A percentile compares a stretch with the other conserved stretches of the same genome.
Conservation (phyloP, 2,113 vertebrate genomes). For the Euleptes europaea region DNA sequence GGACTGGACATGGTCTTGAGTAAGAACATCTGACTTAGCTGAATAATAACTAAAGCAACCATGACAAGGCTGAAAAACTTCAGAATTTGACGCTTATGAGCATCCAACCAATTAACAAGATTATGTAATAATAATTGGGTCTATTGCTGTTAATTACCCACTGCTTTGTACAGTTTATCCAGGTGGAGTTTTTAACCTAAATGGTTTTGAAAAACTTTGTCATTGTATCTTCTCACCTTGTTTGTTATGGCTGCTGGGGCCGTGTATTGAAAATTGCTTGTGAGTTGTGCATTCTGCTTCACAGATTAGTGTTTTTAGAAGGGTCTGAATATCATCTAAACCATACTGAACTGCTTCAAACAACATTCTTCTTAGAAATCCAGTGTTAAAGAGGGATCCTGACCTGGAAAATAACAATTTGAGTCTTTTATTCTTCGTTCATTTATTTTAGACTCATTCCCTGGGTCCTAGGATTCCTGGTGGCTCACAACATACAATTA, state of each 20-base stretch:
- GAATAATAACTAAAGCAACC: not conserved
- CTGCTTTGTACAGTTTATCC: not conserved
- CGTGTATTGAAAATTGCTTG: constrained; percentile 77
- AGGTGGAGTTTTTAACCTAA: not conserved
- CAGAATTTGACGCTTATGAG: not conserved
- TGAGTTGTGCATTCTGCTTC: constrained; percentile 91
- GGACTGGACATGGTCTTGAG: accelerated
- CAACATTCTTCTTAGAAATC: constrained; percentile 93
- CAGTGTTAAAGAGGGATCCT: constrained; percentile 89
- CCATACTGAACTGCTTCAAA: constrained; percentile 84
- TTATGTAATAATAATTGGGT: not conserved
- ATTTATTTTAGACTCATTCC: too few relatives aligned
- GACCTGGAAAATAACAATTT: constrained; percentile 75
- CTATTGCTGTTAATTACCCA: not conserved
- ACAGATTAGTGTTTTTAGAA: constrained; percentile 90
- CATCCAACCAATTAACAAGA: not conserved
- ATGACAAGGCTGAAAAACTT: not conserved
- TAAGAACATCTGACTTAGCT: not conserved
- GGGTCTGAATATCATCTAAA: constrained; percentile 88
- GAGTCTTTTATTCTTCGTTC: not conserved
- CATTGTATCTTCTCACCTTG: constrained; percentile 77
- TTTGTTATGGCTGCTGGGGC: constrained; percentile 74
- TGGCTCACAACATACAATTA: too few relatives aligned
- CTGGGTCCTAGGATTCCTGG: too few relatives aligned
- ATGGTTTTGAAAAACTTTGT: not conserved